Evolutionary conservation across 1,140 invertebrate species (phyloP).

Genomic region (Drosophila oshimai): DNA sequence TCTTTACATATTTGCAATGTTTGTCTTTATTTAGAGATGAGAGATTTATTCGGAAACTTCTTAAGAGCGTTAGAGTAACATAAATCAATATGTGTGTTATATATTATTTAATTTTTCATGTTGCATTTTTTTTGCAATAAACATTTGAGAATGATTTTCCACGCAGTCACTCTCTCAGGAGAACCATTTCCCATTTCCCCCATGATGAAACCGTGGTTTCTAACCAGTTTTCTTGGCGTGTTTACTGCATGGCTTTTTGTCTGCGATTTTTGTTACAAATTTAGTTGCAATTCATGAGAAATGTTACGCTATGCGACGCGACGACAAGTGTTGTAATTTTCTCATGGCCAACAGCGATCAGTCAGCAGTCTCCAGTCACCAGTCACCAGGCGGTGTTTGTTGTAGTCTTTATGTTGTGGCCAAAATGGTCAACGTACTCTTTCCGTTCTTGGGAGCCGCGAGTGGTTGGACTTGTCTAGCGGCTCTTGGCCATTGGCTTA

Average conservation of each 20-base stretch:
- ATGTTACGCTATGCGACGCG: constrained; percentile 32
- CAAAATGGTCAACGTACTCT: constrained; percentile 75
- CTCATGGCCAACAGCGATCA: constrained; percentile 49
- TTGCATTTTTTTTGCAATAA: too few relatives aligned
- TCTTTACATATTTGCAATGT: too few relatives aligned
- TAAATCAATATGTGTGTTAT: too few relatives aligned
- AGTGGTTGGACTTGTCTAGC: constrained; percentile 67
- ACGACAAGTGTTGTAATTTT: constrained; percentile 72
- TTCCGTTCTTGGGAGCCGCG: neutral
- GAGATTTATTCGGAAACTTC: too few relatives aligned
- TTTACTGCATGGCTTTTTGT: constrained; percentile 2
- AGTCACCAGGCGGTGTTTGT: constrained; percentile 26
- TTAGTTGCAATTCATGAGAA: constrained; percentile 75
- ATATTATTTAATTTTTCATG: too few relatives aligned
- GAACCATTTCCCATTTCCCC: neutral
- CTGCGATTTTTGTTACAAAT: constrained; percentile 67
- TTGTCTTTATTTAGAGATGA: too few relatives aligned
- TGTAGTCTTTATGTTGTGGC: constrained; percentile 35
- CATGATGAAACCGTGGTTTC: constrained; percentile 44
- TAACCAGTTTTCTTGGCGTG: constrained; percentile 43
- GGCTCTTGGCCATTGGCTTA: constrained; percentile 27
- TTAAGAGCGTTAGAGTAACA: too few relatives aligned
- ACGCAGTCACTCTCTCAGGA: constrained; percentile 10
- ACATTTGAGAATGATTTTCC: too few relatives aligned
- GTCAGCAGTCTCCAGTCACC: constrained; percentile 30